A percentile compares a stretch with the other conserved stretches of the same genome.
These are phyloP conservation scores for Acanthosepion pharaonis DNA, from an alignment of 2,888 invertebrate genomes.

Conservation along the genomic window DNA sequence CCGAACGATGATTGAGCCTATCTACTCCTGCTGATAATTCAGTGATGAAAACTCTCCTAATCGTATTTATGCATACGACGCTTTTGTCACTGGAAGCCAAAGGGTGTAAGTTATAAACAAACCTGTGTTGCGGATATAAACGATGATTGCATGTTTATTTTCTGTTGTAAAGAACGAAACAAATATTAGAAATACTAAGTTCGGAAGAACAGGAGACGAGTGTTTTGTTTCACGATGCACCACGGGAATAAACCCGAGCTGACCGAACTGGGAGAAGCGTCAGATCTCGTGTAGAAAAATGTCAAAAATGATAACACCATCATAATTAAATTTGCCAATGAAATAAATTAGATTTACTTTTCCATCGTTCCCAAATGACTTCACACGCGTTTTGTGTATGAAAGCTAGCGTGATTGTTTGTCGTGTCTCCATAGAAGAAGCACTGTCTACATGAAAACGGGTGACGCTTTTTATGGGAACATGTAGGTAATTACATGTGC, in stretches of 20 bases:
- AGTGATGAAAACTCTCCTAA: background rate
- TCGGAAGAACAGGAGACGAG: background rate
- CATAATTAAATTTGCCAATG: conserved; percentile 22
- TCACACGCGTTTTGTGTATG: conserved; percentile 20
- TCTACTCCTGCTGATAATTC: background rate
- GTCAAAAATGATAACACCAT: conserved; percentile 1
- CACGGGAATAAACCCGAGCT: background rate
- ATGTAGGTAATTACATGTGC: background rate
- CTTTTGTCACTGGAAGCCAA: background rate
- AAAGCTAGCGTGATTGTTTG: background rate
- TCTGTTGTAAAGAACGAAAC: background rate
- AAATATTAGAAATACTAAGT: background rate
- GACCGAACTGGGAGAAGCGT: background rate
- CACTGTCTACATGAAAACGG: background rate
- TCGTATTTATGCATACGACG: background rate
- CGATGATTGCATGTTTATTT: background rate
- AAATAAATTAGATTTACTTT: conserved; percentile 33
- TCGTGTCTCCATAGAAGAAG: background rate
- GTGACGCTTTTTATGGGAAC: background rate
- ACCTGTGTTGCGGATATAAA: background rate
- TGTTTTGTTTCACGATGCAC: background rate
- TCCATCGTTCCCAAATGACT: background rate
- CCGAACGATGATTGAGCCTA: too few relatives aligned
- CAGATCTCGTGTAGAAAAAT: conserved; percentile 33
- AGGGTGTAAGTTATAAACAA: background rate